Percentiles rank a stretch among this genome's conserved stretches.
Evolutionary conservation across 2,113 vertebrate genomes (phyloP).

Genomic region (Ailuropoda melanoleuca): DNA sequence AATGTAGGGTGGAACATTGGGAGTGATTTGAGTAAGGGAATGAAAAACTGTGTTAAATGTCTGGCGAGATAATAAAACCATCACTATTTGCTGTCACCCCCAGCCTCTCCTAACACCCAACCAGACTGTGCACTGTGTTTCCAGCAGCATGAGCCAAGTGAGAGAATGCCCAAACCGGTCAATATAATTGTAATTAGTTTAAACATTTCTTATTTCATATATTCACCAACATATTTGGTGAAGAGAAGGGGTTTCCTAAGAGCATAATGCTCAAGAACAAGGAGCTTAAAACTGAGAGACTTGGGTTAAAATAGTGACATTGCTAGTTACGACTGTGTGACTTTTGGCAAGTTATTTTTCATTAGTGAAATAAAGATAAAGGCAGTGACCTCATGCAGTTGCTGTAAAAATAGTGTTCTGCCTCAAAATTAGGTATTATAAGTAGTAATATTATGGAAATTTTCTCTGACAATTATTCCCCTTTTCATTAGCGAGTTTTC

Average conservation of each 20-base stretch:
- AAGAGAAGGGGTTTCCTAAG: neutral
- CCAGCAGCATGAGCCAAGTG: neutral
- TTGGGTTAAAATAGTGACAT: neutral
- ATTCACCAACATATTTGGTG: neutral
- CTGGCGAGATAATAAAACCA: neutral
- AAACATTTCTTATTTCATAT: neutral
- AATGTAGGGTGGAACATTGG: neutral
- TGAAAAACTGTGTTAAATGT: neutral
- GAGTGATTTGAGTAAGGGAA: neutral
- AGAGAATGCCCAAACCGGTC: neutral
- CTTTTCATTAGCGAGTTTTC: neutral
- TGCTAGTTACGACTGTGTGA: neutral
- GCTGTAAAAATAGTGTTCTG: neutral
- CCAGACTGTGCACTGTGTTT: neutral
- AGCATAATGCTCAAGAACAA: neutral
- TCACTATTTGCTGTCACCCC: neutral
- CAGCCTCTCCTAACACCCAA: neutral
- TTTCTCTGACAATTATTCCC: neutral
- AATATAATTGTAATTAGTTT: neutral
- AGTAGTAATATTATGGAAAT: neutral
- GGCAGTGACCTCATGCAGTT: neutral
- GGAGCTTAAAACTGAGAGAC: neutral
- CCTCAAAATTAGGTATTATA: neutral
- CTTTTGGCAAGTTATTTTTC: slow-evolving; percentile 10
- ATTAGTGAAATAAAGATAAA: neutral